phyloP scores from a whole-genome alignment of 2,888 invertebrate genomes.

The Halictus quadricinctus region DNA sequence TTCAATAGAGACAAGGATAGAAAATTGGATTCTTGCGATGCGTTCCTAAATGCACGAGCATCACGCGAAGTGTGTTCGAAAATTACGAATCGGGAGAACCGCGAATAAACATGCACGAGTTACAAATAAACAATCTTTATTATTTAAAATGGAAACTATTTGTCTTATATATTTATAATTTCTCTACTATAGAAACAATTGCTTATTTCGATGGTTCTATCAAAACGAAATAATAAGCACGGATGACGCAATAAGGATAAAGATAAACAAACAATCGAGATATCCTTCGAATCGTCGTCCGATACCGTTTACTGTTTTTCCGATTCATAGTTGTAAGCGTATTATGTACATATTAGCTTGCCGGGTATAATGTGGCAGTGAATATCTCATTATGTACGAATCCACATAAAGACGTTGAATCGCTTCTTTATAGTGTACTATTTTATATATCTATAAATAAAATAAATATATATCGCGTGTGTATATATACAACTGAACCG shows the following conservation, averaged over 20 bases:
- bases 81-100: background rate
- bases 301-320: slow-evolving; percentile 32
- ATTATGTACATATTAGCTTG: slow-evolving; percentile 42
- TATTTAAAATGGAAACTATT: background rate
- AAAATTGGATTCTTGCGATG: slow-evolving; percentile 33
- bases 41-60: slow-evolving; percentile 48
- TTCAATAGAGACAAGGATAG: slow-evolving; percentile 30
- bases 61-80: slow-evolving; percentile 27
- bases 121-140: slow-evolving; percentile 29
- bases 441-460: slow-evolving; percentile 49
- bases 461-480: slow-evolving; percentile 48
- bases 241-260: slow-evolving; percentile 4
- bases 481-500: slow-evolving; percentile 47
- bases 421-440: slow-evolving; percentile 15
- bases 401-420: slow-evolving; percentile 15
- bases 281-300: background rate
- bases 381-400: slow-evolving; percentile 18
- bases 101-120: background rate
- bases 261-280: background rate
- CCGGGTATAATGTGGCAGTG: slow-evolving; percentile 24
- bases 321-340: background rate
- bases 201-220: slow-evolving; percentile 4
- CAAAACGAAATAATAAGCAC: background rate
- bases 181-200: slow-evolving; percentile 11
- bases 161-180: background rate